A percentile compares a stretch with the other conserved stretches of the same genome.
phyloP scores from a whole-genome alignment of 1,140 invertebrate species.

The Anastrepha obliqua region DNA sequence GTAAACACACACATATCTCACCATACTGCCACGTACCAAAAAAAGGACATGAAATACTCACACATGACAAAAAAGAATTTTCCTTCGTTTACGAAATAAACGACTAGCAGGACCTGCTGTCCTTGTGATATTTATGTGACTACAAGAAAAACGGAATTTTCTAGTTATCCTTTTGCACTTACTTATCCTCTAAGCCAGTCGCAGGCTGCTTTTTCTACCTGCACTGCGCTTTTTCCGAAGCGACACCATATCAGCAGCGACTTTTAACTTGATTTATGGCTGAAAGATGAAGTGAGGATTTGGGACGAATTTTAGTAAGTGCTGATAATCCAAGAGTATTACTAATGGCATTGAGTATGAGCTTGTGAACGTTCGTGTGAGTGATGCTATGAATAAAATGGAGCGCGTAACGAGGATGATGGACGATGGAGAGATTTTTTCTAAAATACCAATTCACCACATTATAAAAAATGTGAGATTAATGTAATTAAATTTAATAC shows the following conservation, averaged over 20 bases:
- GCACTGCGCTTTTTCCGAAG: not conserved
- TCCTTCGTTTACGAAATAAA: not conserved
- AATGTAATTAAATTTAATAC: not conserved
- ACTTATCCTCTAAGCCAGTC: conserved; percentile 27
- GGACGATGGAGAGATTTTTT: too few species aligned
- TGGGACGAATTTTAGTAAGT: not conserved
- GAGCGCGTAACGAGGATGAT: too few species aligned
- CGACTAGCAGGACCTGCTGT: not conserved
- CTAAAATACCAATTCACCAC: too few species aligned
- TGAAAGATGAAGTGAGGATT: conserved; percentile 46
- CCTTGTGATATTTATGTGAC: not conserved
- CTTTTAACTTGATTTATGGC: conserved; percentile 43
- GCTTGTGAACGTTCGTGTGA: too few species aligned
- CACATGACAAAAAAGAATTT: conserved; percentile 7
- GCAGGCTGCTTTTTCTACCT: conserved; percentile 21
- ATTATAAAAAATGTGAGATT: too few species aligned
- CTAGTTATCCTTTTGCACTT: conserved; percentile 18
- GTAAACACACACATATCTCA: not conserved
- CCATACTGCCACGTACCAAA: not conserved
- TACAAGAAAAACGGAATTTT: not conserved
- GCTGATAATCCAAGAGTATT: conserved; percentile 19
- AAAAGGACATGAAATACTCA: conserved; percentile 1
- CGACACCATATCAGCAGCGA: not conserved
- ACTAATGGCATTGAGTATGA: not conserved
- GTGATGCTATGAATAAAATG: too few species aligned